Conservation (phyloP, 2,888 invertebrate species). For the Ornithoptera priamus region DNA sequence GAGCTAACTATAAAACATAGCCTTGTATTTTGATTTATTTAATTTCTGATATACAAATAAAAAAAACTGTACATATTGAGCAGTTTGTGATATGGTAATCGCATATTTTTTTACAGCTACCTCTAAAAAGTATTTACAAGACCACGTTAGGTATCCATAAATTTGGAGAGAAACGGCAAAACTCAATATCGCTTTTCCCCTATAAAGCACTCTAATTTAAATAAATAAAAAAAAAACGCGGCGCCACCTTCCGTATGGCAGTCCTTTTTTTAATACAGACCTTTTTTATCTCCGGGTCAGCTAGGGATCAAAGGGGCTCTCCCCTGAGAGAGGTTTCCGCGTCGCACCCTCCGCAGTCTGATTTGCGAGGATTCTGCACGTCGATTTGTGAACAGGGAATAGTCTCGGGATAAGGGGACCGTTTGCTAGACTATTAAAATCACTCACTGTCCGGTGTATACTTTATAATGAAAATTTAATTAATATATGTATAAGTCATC, state of each 20-base stretch:
- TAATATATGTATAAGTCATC: too few species aligned
- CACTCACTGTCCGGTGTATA: constrained; percentile 65
- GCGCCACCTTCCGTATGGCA: constrained; percentile 80
- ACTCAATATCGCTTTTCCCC: constrained; percentile 78
- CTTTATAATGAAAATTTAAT: constrained; percentile 26
- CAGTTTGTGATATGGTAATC: constrained; percentile 20
- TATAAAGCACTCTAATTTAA: constrained; percentile 81
- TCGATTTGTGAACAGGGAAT: constrained; percentile 78
- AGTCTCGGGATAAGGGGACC: constrained; percentile 70
- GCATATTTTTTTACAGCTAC: constrained; percentile 40
- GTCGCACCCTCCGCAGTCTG: constrained; percentile 61
- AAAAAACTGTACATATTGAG: constrained; percentile 32
- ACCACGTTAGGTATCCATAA: constrained; percentile 61
- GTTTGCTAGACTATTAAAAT: constrained; percentile 76
- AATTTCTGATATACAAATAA: constrained; percentile 30
- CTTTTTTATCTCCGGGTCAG: constrained; percentile 80
- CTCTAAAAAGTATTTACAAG: constrained; percentile 55
- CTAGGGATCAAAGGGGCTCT: constrained; percentile 78
- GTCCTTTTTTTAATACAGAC: constrained; percentile 79
- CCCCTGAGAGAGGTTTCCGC: constrained; percentile 59
- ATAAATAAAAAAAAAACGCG: constrained; percentile 68
- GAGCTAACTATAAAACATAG: too few species aligned
- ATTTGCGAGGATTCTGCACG: constrained; percentile 74
- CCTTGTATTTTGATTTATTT: too few species aligned
- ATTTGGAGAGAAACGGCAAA: constrained; percentile 73